These are phyloP conservation scores for Byasa hedistus DNA, from an alignment of 2,888 invertebrate species.

Conservation along the genomic window DNA sequence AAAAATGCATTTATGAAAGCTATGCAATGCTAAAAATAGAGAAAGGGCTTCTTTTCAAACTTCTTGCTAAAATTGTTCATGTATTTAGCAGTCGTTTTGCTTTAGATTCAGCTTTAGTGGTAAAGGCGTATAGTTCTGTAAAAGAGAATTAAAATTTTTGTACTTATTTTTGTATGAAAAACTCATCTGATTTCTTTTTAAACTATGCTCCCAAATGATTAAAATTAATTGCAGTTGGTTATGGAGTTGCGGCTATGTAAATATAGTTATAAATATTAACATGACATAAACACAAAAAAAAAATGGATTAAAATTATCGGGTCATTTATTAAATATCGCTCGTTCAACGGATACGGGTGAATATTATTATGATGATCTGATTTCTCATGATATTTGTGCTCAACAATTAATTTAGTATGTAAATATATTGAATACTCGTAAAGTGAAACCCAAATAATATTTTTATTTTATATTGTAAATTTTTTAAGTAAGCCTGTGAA, in stretches of 20 bases:
- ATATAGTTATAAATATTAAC: too few species aligned
- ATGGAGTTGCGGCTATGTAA: too few species aligned
- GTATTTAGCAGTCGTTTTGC: slow-evolving; percentile 20
- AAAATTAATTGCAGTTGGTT: not conserved
- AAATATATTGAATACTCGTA: too few species aligned
- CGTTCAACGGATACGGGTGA: too few species aligned
- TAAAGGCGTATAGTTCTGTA: not conserved
- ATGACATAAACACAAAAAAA: too few species aligned
- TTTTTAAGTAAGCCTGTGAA: too few species aligned
- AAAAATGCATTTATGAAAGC: slow-evolving; percentile 29
- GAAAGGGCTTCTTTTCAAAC: slow-evolving; percentile 22
- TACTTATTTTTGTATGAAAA: not conserved
- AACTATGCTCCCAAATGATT: not conserved
- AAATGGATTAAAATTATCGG: too few species aligned
- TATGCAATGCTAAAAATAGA: slow-evolving; percentile 19
- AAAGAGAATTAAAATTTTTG: not conserved
- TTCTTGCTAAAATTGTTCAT: slow-evolving; percentile 25
- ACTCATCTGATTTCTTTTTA: not conserved
- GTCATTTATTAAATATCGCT: too few species aligned
- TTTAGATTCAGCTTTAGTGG: slow-evolving; percentile 10
- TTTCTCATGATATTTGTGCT: too few species aligned
- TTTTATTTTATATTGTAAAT: too few species aligned
- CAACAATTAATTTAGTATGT: too few species aligned
- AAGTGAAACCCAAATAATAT: not conserved
- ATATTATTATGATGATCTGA: too few species aligned